Base-by-base conservation (phyloP, 1,140 invertebrate genomes). In the Hermetia illucens region DNA sequence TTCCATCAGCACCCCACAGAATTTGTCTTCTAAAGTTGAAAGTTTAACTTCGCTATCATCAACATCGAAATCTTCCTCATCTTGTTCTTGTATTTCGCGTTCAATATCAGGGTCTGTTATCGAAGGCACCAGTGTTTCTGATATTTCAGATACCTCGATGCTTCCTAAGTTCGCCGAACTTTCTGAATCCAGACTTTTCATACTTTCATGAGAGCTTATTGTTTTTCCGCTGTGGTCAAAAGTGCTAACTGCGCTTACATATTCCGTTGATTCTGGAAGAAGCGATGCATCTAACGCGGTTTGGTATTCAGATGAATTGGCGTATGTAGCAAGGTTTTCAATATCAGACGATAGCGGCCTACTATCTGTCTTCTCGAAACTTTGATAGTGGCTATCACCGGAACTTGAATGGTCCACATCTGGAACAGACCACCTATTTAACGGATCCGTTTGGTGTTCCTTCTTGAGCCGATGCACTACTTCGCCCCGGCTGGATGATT, bases 91-190 rank as follows among this genome's bases (percentile, higher is more conserved):
- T 5, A 22, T 5, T 17, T 38, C 20, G 10, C 13, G 13, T 3
- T 39, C 35, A 13, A 36, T n/a, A 24, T 29, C 30, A n/a, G 62
- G 64, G 5, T 80, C 77, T 13, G 69, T 67, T 10, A 77, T 77
- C 9, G 86, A 89, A 5, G 85, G 79, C 10, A 93, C 79, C 22
- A 93, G 55, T 5, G 89, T 93, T 65, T 92, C 89, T 2, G 86
- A 90, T 17, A 83, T 68, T 59, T 92, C 88, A 31, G 86, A 89
- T 5, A 83, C 79, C 65, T 91, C 86, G 45, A 89, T 71, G 56
- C 85, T 89, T 5, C 77, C 84, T 34, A 90, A 64, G 59, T 90
- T 81, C 30, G 84, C 85, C 2, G 86, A 90, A 46, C 81, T 85
- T 58, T 90, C 77, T 1, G 86, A 90, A 53, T 88, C 83, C 21